phyloP scores from a whole-genome alignment of 2,888 invertebrate species.

The Ormyrus rosae region DNA sequence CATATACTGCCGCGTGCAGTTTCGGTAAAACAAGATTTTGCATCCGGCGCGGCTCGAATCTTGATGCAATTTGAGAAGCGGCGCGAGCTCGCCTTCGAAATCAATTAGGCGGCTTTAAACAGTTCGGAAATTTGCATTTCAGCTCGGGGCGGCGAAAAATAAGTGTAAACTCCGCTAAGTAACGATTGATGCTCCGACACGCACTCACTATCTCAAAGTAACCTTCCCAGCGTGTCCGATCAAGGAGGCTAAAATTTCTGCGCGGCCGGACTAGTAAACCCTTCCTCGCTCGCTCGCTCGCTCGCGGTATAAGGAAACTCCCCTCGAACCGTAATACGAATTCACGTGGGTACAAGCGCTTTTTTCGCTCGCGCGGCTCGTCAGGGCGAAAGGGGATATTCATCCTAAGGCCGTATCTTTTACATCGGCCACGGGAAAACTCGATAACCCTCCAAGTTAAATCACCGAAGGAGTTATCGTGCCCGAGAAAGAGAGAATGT shows the following conservation, averaged over 20 bases:
- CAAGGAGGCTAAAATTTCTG: neutral
- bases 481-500: slow-evolving; percentile 45
- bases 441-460: slow-evolving; percentile 61
- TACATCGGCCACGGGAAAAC: slow-evolving; percentile 61
- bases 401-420: slow-evolving; percentile 57
- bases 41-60: neutral
- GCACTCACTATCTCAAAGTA: neutral
- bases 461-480: slow-evolving; percentile 60
- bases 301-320: slow-evolving; percentile 11
- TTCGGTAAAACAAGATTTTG: slow-evolving; percentile 37
- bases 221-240: neutral
- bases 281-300: neutral
- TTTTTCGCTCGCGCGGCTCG: neutral
- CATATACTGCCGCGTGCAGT: slow-evolving; percentile 39
- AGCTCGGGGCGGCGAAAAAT: neutral
- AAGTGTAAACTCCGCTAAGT: neutral
- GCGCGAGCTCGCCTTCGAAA: slow-evolving; percentile 25
- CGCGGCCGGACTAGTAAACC: neutral
- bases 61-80: neutral
- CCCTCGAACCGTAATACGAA: slow-evolving; percentile 3
- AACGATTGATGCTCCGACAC: neutral
- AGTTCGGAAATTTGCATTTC: slow-evolving; percentile 1
- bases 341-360: slow-evolving; percentile 19
- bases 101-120: slow-evolving; percentile 4
- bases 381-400: slow-evolving; percentile 49